Base-by-base conservation (phyloP, 37 sponge, comb jelly and placozoan species). In the Cliona cf. orientalis region DNA sequence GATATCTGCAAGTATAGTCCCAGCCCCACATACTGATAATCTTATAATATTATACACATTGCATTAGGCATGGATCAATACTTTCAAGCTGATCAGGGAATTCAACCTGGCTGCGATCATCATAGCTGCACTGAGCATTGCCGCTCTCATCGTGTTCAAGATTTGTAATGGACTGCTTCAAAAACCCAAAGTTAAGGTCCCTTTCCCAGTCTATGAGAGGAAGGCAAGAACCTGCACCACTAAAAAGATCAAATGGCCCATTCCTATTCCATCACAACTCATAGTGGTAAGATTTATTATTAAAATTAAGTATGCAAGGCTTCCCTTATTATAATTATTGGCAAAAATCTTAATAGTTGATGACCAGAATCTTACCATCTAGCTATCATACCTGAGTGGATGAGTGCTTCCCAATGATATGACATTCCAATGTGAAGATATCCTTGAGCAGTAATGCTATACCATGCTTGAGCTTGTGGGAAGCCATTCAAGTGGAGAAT, bases 251-350 rank as follows among this genome's bases (percentile, higher is more conserved):
- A 83, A 83, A 26, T 74, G 87, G 74, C 88, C 88, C 1, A 67
- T 92, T 17, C 92, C 92, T 4, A 72, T 92, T 7, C 92, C 92
- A 65, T 63, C 88, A 28, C 85, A 87, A 37, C 77, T 92, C 14
- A 80, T 92, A 23, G 62, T 92, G 46, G 92, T 87, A 69, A 86
- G 91, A 78, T n/a, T n/a, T n/a, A n/a, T n/a, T n/a, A n/a, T n/a
- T n/a, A n/a, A n/a, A n/a, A n/a, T n/a, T n/a, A n/a, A n/a, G n/a
- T n/a, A n/a, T n/a, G n/a, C n/a, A n/a, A n/a, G n/a, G n/a, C n/a
- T n/a, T n/a, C n/a, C n/a, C n/a, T n/a, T n/a, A n/a, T n/a, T n/a
- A n/a, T n/a, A n/a, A n/a, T n/a, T n/a, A n/a, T n/a, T n/a, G n/a
- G n/a, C n/a, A n/a, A n/a, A n/a, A n/a, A n/a, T n/a, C n/a, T n/a